A percentile compares a stretch with the other conserved stretches of the same genome.
Conservation (phyloP, 2,113 vertebrate genomes). For the Setophaga petechia region DNA sequence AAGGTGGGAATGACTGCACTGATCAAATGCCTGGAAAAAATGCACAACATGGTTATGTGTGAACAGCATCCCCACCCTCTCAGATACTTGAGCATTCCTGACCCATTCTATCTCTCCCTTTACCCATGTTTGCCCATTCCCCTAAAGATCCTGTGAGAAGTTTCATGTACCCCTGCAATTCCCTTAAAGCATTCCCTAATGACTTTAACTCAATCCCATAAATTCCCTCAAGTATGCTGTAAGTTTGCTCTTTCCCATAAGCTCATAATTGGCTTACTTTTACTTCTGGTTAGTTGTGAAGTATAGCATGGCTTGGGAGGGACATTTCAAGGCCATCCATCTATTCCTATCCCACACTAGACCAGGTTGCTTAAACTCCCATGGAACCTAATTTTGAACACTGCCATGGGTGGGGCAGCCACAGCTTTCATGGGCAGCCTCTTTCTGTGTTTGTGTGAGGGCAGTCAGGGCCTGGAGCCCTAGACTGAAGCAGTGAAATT, state of each 20-base stretch:
- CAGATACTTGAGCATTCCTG: neutral
- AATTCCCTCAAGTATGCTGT: neutral
- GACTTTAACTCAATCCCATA: neutral
- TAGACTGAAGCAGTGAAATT: neutral
- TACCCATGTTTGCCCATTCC: neutral
- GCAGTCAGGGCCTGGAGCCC: neutral
- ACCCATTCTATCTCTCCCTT: neutral
- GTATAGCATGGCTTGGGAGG: neutral
- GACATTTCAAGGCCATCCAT: neutral
- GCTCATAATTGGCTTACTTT: neutral
- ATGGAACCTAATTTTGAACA: neutral
- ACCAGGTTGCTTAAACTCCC: neutral
- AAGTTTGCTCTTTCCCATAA: neutral
- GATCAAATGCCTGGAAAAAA: neutral
- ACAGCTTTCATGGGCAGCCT: neutral
- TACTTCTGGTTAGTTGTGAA: neutral
- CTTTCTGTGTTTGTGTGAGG: neutral
- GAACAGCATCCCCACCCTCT: neutral
- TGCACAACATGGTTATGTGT: accelerated
- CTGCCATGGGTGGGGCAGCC: neutral
- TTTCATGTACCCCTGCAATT: neutral
- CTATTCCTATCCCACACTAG: neutral
- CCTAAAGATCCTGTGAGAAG: neutral
- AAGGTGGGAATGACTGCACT: neutral
- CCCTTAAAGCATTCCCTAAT: neutral